phyloP scores from a whole-genome alignment of 2,888 invertebrate species.

The Dendrolimus pini region DNA sequence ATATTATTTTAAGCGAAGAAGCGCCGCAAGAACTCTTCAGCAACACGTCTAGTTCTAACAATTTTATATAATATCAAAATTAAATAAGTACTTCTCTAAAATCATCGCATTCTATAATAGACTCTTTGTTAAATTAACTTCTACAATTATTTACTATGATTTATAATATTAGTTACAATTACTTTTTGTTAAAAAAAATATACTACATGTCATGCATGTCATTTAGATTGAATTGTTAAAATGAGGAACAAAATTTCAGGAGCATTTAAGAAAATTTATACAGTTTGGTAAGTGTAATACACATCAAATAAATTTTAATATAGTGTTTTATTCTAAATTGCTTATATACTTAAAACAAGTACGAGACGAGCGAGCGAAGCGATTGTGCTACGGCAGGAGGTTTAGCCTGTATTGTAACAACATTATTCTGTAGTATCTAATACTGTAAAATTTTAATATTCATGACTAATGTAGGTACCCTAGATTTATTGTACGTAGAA shows the following conservation, averaged over 20 bases:
- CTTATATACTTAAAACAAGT: neutral
- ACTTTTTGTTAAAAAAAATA: neutral
- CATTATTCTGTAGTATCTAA: neutral
- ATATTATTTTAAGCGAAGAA: too few species aligned
- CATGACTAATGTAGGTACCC: neutral
- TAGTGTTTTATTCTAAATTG: neutral
- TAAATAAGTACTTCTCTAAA: too few species aligned
- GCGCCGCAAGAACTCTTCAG: too few species aligned
- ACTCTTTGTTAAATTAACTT: too few species aligned
- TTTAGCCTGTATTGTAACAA: neutral
- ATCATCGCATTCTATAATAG: too few species aligned
- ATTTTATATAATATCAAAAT: too few species aligned
- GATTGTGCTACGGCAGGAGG: neutral
- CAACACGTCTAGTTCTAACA: too few species aligned
- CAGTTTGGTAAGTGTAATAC: slow-evolving; percentile 28
- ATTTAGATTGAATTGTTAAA: slow-evolving; percentile 9
- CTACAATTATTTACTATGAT: too few species aligned
- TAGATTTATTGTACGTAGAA: neutral
- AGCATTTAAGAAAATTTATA: slow-evolving; percentile 34
- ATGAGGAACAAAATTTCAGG: slow-evolving; percentile 48
- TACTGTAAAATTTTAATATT: neutral
- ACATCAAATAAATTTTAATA: neutral
- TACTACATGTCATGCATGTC: neutral
- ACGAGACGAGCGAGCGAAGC: neutral
- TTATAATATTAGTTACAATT: too few species aligned